A percentile compares a stretch with the other conserved stretches of the same genome.
Conservation (phyloP, 2,797 vertebrate species). For the Parauchenoglanis punctatus region DNA sequence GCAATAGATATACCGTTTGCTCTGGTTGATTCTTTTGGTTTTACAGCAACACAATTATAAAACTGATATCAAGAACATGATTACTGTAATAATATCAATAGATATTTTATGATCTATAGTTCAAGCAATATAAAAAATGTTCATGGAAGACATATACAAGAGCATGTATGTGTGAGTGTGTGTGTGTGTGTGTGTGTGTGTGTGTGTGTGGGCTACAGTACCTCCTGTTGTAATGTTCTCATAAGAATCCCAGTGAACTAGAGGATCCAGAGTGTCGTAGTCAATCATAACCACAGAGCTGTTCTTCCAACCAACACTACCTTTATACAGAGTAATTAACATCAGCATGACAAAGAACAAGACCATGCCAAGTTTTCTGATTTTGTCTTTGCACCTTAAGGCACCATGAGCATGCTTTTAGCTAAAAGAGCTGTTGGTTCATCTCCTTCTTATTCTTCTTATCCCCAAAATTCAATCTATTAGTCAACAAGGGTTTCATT, state of each 20-base stretch:
- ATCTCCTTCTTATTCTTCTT: background rate
- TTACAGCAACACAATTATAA: background rate
- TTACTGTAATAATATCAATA: background rate
- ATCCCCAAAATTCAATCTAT: background rate
- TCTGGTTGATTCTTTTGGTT: background rate
- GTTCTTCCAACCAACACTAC: conserved; percentile 77
- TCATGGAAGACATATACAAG: background rate
- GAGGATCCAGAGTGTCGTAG: conserved; percentile 82
- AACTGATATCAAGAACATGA: background rate
- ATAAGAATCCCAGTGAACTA: conserved; percentile 86
- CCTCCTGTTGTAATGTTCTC: conserved; percentile 76
- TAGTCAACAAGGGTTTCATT: background rate
- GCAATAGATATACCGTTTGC: background rate
- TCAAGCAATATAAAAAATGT: background rate
- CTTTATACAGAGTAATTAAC: conserved; percentile 63
- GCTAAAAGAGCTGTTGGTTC: background rate
- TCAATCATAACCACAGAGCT: conserved; percentile 76
- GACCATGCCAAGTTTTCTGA: background rate
- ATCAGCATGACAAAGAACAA: conserved; percentile 20
- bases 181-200: background rate
- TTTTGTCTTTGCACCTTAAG: background rate
- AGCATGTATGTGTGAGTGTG: background rate
- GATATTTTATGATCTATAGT: background rate
- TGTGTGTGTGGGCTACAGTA: conserved; percentile 52
- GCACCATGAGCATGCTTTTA: background rate